phyloP scores from a whole-genome alignment of 2,113 vertebrate species.

The Esox niger region DNA sequence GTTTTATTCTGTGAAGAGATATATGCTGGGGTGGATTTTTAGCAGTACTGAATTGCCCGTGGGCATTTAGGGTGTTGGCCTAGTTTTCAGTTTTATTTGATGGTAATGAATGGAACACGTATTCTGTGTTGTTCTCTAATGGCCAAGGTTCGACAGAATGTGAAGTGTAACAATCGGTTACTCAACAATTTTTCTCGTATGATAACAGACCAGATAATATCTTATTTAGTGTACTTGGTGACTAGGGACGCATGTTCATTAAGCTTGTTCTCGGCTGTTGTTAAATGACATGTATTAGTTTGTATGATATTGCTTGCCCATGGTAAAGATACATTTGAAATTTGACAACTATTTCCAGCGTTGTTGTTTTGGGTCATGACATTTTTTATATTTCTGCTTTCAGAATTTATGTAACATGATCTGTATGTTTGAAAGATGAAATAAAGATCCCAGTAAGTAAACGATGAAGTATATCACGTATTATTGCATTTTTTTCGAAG shows the following conservation, averaged over 20 bases:
- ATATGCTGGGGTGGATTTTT: constrained; percentile 22
- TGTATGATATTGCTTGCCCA: not conserved
- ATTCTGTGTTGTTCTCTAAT: not conserved
- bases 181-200: not conserved
- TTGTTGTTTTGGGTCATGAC: too few species aligned
- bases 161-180: not conserved
- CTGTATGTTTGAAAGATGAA: too few species aligned
- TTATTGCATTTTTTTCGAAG: too few species aligned
- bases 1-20: not conserved
- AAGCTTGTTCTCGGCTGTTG: too few species aligned
- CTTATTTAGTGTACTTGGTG: not conserved
- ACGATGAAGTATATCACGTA: too few species aligned
- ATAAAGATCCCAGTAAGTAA: too few species aligned
- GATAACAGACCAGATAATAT: not conserved
- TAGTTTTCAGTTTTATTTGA: constrained; percentile 52
- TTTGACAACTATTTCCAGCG: too few species aligned
- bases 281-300: not conserved
- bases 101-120: constrained; percentile 52
- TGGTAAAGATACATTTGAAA: too few species aligned
- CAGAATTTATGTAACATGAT: too few species aligned
- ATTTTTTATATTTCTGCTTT: too few species aligned
- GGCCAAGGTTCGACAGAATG: not conserved
- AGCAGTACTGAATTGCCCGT: constrained; percentile 36
- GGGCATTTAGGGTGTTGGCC: constrained; percentile 65
- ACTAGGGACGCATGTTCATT: not conserved